Percentiles rank a stretch among this genome's conserved stretches.
These are phyloP conservation scores for Metopolophium dirhodum DNA, from an alignment of 1,140 invertebrate species.

Conservation along the genomic window DNA sequence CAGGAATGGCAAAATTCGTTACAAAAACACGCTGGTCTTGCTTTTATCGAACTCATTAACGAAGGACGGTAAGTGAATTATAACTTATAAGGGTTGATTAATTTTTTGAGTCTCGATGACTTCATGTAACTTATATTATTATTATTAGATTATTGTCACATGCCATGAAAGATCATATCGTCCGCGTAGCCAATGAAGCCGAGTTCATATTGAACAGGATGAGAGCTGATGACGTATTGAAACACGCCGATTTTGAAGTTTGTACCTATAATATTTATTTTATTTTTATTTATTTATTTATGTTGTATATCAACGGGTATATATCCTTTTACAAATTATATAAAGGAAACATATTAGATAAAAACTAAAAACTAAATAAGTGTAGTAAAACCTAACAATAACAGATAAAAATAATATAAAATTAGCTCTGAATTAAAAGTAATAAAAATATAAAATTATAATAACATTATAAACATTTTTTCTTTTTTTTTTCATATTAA, in stretches of 20 bases:
- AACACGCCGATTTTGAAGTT: conserved; percentile 98
- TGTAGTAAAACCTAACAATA: too few relatives aligned
- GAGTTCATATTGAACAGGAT: conserved; percentile 99
- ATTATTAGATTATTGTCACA: conserved; percentile 85
- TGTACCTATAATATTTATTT: conserved; percentile 59
- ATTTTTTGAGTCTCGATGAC: background rate
- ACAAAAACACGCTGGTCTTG: conserved; percentile 98
- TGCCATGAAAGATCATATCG: conserved; percentile 99
- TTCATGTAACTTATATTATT: background rate
- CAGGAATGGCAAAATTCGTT: conserved; percentile 99
- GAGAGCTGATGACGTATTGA: conserved; percentile 97
- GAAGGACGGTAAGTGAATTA: conserved; percentile 80
- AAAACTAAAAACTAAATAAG: too few relatives aligned
- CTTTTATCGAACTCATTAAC: conserved; percentile 99
- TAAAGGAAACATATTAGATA: too few relatives aligned
- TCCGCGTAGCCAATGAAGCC: conserved; percentile 98
- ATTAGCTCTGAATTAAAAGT: too few relatives aligned
- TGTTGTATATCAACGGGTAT: too few relatives aligned
- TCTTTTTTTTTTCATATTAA: too few relatives aligned
- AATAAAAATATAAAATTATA: too few relatives aligned
- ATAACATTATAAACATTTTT: too few relatives aligned
- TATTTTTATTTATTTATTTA: too few relatives aligned
- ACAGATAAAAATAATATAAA: too few relatives aligned
- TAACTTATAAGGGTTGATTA: background rate
- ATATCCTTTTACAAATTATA: too few relatives aligned